phyloP scores from a whole-genome alignment of 2,888 invertebrate species.

The Dilophus febrilis region DNA sequence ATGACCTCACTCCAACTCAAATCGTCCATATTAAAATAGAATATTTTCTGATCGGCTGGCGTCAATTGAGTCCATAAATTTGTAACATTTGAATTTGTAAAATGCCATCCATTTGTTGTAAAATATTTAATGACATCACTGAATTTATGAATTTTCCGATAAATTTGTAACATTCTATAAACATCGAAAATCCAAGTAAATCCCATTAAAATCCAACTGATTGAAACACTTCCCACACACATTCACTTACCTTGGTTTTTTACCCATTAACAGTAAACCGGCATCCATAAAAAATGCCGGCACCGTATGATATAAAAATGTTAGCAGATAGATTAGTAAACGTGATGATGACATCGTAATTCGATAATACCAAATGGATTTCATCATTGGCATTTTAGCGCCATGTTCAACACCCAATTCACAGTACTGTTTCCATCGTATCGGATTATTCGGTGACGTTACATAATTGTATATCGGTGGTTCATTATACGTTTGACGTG shows the following conservation, averaged over 20 bases:
- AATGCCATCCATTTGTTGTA: constrained; percentile 51
- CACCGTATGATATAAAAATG: constrained; percentile 41
- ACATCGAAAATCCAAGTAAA: too few relatives aligned
- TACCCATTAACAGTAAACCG: constrained; percentile 33
- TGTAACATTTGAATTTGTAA: constrained; percentile 42
- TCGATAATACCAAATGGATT: constrained; percentile 51
- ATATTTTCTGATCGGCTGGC: constrained; percentile 34
- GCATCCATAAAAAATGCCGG: constrained; percentile 45
- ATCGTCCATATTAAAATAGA: constrained; percentile 52
- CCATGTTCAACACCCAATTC: constrained; percentile 34
- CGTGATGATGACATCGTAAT: constrained; percentile 30
- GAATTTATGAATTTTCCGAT: constrained; percentile 64
- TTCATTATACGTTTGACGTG: constrained; percentile 25
- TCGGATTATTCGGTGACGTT: constrained; percentile 57
- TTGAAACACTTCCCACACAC: too few relatives aligned
- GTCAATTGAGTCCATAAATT: constrained; percentile 29
- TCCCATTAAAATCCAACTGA: too few relatives aligned
- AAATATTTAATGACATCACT: constrained; percentile 58
- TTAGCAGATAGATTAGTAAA: constrained; percentile 28
- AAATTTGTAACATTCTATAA: constrained; percentile 56
- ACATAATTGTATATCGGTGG: constrained; percentile 71
- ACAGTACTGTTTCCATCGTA: constrained; percentile 62
- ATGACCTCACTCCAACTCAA: constrained; percentile 59
- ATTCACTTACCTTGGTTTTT: constrained; percentile 32
- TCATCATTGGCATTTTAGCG: constrained; percentile 37